Conservation (phyloP, 2,888 invertebrate genomes). For the Creontiades dilutus region DNA sequence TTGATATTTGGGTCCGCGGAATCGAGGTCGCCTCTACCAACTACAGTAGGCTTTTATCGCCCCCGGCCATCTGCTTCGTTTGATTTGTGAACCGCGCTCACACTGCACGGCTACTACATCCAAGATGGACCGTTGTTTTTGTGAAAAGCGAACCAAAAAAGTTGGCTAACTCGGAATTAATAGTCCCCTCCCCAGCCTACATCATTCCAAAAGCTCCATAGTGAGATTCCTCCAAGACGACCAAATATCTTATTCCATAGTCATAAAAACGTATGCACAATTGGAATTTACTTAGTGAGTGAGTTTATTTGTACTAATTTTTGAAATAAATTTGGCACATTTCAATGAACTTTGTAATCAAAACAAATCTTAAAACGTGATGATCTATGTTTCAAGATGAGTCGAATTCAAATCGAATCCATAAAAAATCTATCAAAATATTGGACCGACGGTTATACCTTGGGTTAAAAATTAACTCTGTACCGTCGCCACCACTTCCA, state of each 20-base stretch:
- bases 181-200: background rate
- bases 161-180: background rate
- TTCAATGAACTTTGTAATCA: too few relatives aligned
- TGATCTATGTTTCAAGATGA: too few relatives aligned
- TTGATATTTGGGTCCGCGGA: slow-evolving; percentile 50
- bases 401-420: too few relatives aligned
- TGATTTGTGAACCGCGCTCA: slow-evolving; percentile 29
- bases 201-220: background rate
- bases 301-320: too few relatives aligned
- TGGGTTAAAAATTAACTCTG: too few relatives aligned
- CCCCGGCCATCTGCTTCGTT: background rate
- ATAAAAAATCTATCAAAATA: too few relatives aligned
- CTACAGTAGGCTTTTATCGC: slow-evolving; percentile 45
- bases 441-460: too few relatives aligned
- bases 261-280: background rate
- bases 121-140: slow-evolving; percentile 25
- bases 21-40: slow-evolving; percentile 23
- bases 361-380: too few relatives aligned
- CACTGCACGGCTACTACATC: slow-evolving; percentile 38
- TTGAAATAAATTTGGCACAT: too few relatives aligned
- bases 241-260: background rate
- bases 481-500: too few relatives aligned
- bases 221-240: background rate
- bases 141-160: background rate
- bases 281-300: too few relatives aligned